A percentile compares a stretch with the other conserved stretches of the same genome.
These are phyloP conservation scores for Chrysina gloriosa DNA, from an alignment of 2,888 invertebrate genomes.

Conservation along the genomic window DNA sequence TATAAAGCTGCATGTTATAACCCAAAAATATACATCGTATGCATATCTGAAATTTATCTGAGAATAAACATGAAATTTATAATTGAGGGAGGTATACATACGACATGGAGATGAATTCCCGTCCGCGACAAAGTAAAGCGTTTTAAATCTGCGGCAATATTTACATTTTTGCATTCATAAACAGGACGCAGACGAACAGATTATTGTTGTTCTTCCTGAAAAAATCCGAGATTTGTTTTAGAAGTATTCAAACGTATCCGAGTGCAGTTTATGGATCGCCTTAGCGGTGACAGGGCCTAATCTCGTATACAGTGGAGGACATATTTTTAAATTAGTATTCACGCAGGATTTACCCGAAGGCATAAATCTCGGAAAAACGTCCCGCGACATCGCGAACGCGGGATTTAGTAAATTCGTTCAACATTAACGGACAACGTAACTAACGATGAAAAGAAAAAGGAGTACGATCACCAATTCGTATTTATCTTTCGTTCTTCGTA, in stretches of 20 bases:
- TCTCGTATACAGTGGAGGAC: neutral
- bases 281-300: slow-evolving; percentile 10
- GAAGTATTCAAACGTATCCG: neutral
- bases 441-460: too few relatives aligned
- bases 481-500: too few relatives aligned
- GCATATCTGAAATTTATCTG: neutral
- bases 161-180: neutral
- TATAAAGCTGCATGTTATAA: too few relatives aligned
- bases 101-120: neutral
- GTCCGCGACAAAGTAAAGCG: neutral
- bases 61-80: too few relatives aligned
- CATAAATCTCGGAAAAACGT: neutral
- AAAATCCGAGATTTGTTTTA: neutral
- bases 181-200: neutral
- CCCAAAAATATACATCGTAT: too few relatives aligned
- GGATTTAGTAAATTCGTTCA: slow-evolving; percentile 1
- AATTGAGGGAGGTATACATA: neutral
- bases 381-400: neutral
- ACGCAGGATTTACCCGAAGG: neutral
- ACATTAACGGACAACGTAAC: too few relatives aligned
- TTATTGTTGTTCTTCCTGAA: slow-evolving; percentile 5
- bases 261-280: neutral
- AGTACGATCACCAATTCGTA: too few relatives aligned
- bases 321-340: slow-evolving; percentile 28
- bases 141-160: neutral